These are phyloP conservation scores for Megaceryle alcyon DNA, from an alignment of 2,797 vertebrate species.

Conservation along the genomic window DNA sequence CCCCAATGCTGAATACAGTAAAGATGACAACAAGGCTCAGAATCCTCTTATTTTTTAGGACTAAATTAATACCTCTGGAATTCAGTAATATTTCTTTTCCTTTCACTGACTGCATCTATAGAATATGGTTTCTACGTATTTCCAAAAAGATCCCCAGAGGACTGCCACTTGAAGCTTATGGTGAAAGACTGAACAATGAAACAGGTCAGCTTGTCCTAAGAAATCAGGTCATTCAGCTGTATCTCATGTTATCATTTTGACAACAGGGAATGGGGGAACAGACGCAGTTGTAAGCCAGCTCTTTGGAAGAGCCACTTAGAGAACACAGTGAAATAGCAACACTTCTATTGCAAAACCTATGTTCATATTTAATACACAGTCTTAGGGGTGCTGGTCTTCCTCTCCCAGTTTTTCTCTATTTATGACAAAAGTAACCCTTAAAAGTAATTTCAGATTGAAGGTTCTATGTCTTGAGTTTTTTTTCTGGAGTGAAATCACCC, in stretches of 20 bases:
- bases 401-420: not conserved
- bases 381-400: not conserved
- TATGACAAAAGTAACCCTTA: not conserved
- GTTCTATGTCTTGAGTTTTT: not conserved
- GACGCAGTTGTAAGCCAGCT: not conserved
- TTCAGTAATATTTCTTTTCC: not conserved
- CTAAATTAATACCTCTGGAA: not conserved
- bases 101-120: not conserved
- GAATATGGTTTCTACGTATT: conserved; percentile 26
- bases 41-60: conserved; percentile 5
- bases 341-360: not conserved
- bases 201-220: conserved; percentile 70
- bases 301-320: not conserved
- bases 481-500: not conserved
- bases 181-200: conserved; percentile 60
- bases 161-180: conserved; percentile 57
- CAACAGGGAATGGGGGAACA: conserved; percentile 46
- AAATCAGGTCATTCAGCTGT: conserved; percentile 69
- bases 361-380: not conserved
- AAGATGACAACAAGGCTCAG: not conserved
- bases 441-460: not conserved
- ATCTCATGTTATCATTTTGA: conserved; percentile 65
- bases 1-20: not conserved
- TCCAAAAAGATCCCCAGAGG: conserved; percentile 38
- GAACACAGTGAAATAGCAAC: not conserved